These are phyloP conservation scores for Eulemur macaco DNA, from an alignment of 2,113 vertebrate species.

Conservation along the genomic window DNA sequence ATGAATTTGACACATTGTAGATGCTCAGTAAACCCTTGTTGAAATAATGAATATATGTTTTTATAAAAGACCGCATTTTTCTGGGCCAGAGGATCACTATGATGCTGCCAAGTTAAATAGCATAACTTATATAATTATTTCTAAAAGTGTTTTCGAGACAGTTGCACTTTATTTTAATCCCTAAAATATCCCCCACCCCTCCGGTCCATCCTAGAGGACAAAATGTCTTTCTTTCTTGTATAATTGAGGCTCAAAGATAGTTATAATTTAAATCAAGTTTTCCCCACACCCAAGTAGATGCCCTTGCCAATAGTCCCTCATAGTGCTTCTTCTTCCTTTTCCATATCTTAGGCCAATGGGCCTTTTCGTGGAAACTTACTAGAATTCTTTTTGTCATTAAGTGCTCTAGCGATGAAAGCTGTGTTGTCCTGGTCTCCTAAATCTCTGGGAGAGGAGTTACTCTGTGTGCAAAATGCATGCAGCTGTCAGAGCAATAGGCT, in stretches of 20 bases:
- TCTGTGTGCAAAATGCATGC: constrained; percentile 71
- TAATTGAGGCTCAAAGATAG: background rate
- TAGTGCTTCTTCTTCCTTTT: constrained; percentile 7
- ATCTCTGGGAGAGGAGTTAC: constrained; percentile 70
- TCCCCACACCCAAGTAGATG: too few relatives aligned
- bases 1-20: background rate
- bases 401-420: constrained; percentile 56
- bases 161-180: background rate
- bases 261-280: background rate
- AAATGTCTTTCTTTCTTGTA: background rate
- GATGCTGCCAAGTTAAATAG: background rate
- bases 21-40: background rate
- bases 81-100: background rate
- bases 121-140: background rate
- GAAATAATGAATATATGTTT: background rate
- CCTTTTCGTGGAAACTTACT: constrained; percentile 69
- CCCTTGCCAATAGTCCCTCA: background rate
- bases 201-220: background rate
- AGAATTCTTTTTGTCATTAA: constrained; percentile 67
- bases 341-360: constrained; percentile 23
- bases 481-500: constrained; percentile 79
- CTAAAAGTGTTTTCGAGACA: background rate
- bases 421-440: background rate
- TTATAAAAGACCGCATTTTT: background rate
- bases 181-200: background rate